phyloP scores from a whole-genome alignment of 2,888 invertebrate genomes.

The Agapostemon virescens region DNA sequence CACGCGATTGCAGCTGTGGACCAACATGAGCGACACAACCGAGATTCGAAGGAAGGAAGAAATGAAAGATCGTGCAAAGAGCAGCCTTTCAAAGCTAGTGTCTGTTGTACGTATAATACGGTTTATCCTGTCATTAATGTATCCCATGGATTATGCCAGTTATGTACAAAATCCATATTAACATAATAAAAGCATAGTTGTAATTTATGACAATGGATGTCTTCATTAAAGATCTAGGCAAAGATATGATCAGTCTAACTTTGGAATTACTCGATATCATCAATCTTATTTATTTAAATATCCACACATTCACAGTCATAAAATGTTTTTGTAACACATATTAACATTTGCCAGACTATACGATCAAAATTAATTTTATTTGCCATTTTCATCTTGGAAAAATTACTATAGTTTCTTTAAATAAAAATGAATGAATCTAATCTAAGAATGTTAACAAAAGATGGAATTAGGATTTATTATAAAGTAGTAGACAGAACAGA shows the following conservation, averaged over 20 bases:
- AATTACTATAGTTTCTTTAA: too few species aligned
- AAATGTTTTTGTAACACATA: too few species aligned
- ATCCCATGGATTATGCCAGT: conserved; percentile 56
- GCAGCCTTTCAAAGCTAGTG: conserved; percentile 45
- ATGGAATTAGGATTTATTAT: too few species aligned
- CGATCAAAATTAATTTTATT: too few species aligned
- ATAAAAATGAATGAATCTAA: too few species aligned
- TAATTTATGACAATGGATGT: conserved; percentile 60
- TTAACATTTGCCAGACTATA: too few species aligned
- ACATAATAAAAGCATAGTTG: conserved; percentile 65
- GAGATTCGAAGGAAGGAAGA: conserved; percentile 35
- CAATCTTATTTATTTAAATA: too few species aligned
- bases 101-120: conserved; percentile 62
- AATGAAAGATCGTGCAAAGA: conserved; percentile 18
- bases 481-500: too few species aligned
- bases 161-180: conserved; percentile 53
- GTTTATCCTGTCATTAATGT: conserved; percentile 67
- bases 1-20: conserved; percentile 67
- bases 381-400: too few species aligned
- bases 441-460: too few species aligned
- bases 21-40: conserved; percentile 27
- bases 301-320: too few species aligned
- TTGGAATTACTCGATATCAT: neutral
- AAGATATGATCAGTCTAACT: conserved; percentile 58
- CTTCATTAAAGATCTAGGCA: conserved; percentile 71